These are phyloP conservation scores for Polymixis lichenea DNA, from an alignment of 2,888 invertebrate species.

Conservation along the genomic window DNA sequence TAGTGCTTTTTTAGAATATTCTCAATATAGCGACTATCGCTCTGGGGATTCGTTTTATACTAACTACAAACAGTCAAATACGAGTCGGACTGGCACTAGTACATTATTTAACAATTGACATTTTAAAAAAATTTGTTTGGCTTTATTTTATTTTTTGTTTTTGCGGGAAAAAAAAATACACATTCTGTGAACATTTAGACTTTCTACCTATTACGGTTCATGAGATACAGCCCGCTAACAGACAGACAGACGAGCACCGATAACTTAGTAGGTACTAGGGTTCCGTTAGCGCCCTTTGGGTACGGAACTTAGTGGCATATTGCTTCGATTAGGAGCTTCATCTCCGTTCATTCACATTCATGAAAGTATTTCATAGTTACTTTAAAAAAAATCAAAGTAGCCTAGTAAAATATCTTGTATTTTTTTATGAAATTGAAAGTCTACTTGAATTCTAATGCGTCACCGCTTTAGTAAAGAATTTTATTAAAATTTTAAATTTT, in stretches of 20 bases:
- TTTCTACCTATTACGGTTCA: too few relatives aligned
- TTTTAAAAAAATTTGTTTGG: too few relatives aligned
- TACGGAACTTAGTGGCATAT: not conserved
- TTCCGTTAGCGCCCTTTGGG: too few relatives aligned
- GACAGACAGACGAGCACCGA: too few relatives aligned
- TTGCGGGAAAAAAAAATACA: too few relatives aligned
- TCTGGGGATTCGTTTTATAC: not conserved
- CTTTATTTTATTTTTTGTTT: too few relatives aligned
- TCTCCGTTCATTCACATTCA: not conserved
- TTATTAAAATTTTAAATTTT: not conserved
- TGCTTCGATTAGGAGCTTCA: not conserved
- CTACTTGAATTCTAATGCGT: conserved; percentile 7
- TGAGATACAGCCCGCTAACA: too few relatives aligned
- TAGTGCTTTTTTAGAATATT: conserved; percentile 29
- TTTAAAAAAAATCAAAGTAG: not conserved
- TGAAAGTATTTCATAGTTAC: not conserved
- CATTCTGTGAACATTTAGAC: too few relatives aligned
- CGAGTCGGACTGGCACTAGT: too few relatives aligned
- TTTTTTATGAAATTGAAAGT: conserved; percentile 26
- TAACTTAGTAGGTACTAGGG: too few relatives aligned
- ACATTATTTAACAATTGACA: too few relatives aligned
- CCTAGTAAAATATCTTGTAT: conserved; percentile 11
- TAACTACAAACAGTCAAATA: too few relatives aligned
- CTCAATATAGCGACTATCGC: not conserved
- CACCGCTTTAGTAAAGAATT: conserved; percentile 6